Evolutionary conservation across 2,888 invertebrate genomes (phyloP), one percentile per base, ranked within the genome.

Genomic region (Agapostemon virescens): DNA sequence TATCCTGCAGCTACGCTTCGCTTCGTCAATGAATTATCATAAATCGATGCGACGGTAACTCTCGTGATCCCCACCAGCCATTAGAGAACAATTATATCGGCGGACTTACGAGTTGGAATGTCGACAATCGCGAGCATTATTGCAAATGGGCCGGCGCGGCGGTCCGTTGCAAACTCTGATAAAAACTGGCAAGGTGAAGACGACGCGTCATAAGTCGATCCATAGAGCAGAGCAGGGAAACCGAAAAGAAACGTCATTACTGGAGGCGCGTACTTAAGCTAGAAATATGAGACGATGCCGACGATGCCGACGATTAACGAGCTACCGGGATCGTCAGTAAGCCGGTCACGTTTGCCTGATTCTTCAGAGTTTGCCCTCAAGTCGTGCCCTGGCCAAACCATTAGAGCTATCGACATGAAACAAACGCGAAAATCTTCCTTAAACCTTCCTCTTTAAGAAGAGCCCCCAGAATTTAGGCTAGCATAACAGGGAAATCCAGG

Each of bases 231-330:
- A 20, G 33, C 52, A 26, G 4, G 67, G 69, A 72, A n/a, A 63
- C 55, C 61, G 68, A 80, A 77, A 78, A 80, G 68, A 81, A 77
- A 74, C 49, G 42, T 61, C 66, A 75, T 81, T 81, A 85, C 74
- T 33, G 63, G 26, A 68, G 72, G 77, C 78, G 40, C 75, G 74
- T 84, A 84, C 77, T 79, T 78, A 66, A 49, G 63, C 26, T 72
- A 74, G 82, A 80, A 38, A 77, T 78, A 76, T 69, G 73, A 75
- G 33, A 49, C 61, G 52, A 52, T 64, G 75, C 66, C 75, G 33
- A 49, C 61, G 52, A 52, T 64, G 75, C 66, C 75, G 69, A 73
- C 85, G 85, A 85, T 85, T 84, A 85, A 85, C 83, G 77, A 85
- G 71, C 80, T 36, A 55, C 64, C 66, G 63, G 67, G 66, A 69